Percentiles rank a stretch among this genome's conserved stretches.
Conservation (phyloP, 2,888 invertebrate genomes). For the Syritta pipiens region DNA sequence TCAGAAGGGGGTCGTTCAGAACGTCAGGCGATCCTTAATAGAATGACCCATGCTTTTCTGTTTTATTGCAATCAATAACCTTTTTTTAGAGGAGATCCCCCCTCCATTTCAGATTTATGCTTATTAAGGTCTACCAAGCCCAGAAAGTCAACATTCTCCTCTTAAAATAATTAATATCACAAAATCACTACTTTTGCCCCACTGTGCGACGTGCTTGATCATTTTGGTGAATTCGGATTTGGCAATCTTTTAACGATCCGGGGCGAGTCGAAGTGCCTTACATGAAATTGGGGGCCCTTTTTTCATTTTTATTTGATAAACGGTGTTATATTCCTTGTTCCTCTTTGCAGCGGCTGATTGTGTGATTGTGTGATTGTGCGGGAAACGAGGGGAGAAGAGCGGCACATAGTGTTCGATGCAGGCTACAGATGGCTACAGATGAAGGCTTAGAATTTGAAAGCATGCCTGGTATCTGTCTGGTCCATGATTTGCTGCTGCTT, state of each 20-base stretch:
- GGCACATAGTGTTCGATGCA: not conserved
- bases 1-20: too few relatives aligned
- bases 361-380: too few relatives aligned
- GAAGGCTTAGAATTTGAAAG: constrained; percentile 7
- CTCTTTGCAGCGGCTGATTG: not conserved
- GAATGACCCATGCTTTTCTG: too few relatives aligned
- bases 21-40: too few relatives aligned
- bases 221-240: constrained; percentile 33
- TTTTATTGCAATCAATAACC: too few relatives aligned
- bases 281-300: constrained; percentile 13
- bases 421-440: constrained; percentile 4
- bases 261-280: constrained; percentile 21
- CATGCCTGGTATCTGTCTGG: not conserved
- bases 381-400: constrained; percentile 1
- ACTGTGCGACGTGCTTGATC: too few relatives aligned
- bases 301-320: constrained; percentile 19
- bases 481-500: constrained; percentile 21
- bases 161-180: too few relatives aligned
- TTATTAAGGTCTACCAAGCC: too few relatives aligned
- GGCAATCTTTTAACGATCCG: constrained; percentile 22
- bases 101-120: too few relatives aligned
- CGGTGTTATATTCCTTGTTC: not conserved
- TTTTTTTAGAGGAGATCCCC: too few relatives aligned
- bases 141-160: too few relatives aligned
- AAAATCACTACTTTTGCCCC: too few relatives aligned